These are phyloP conservation scores for Gerris lacustris DNA, from an alignment of 2,888 invertebrate species.

Conservation along the genomic window DNA sequence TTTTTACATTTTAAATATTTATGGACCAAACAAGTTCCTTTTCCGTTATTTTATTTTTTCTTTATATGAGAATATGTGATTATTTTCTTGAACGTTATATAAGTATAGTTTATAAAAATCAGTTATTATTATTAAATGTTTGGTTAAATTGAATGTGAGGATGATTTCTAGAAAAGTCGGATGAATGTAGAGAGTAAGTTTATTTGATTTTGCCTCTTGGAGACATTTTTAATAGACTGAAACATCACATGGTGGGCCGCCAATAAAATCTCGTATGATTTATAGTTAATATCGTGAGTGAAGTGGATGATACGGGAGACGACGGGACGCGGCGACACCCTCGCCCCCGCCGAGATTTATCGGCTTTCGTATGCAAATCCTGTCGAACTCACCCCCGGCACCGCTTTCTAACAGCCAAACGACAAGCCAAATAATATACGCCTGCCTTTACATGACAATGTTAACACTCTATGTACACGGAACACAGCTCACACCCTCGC, in stretches of 20 bases:
- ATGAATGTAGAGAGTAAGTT: too few relatives aligned
- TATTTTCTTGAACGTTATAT: too few relatives aligned
- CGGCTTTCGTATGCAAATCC: slow-evolving; percentile 1
- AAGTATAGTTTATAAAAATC: too few relatives aligned
- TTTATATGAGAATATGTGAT: too few relatives aligned
- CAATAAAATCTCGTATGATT: slow-evolving; percentile 25
- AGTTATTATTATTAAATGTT: too few relatives aligned
- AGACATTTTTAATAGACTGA: too few relatives aligned
- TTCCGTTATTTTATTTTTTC: too few relatives aligned
- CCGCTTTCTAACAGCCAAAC: not conserved
- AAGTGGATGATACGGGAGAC: slow-evolving; percentile 1
- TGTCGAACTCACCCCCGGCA: not conserved
- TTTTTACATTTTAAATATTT: too few relatives aligned
- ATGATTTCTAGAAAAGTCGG: too few relatives aligned
- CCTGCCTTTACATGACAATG: slow-evolving; percentile 25
- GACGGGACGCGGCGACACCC: not conserved
- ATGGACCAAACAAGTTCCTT: too few relatives aligned
- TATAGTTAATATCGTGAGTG: slow-evolving; percentile 28
- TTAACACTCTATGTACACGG: slow-evolving; percentile 23
- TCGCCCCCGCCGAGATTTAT: not conserved
- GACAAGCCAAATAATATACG: slow-evolving; percentile 25
- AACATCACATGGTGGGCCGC: not conserved
- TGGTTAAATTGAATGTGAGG: too few relatives aligned
- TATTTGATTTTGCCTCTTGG: too few relatives aligned
- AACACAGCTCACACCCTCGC: not conserved